A percentile compares a stretch with the other conserved stretches of the same genome.
phyloP scores from a whole-genome alignment of 2,888 invertebrate species.

The Drosophila birchii region DNA sequence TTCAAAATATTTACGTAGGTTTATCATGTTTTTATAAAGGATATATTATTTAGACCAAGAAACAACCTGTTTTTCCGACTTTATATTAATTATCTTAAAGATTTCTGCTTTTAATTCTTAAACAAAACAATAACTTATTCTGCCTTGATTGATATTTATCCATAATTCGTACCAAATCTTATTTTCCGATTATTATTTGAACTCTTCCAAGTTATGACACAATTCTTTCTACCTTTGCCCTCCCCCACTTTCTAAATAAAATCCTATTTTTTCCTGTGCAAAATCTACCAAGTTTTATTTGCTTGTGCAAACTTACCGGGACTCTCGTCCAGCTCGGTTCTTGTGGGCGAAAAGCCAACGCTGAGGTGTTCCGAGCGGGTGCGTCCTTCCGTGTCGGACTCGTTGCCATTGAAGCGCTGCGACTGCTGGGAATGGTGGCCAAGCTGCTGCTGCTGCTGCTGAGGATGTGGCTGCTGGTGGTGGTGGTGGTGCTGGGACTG shows the following conservation, averaged over 20 bases:
- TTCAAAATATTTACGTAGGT: not conserved
- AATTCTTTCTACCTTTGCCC: not conserved
- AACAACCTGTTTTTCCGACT: not conserved
- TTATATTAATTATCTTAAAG: not conserved
- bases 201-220: not conserved
- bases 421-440: conserved; percentile 38
- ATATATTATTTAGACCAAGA: accelerated
- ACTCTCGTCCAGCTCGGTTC: conserved; percentile 84
- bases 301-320: conserved; percentile 81
- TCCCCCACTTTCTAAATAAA: not conserved
- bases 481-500: conserved; percentile 37
- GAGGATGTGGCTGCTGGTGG: conserved; percentile 51
- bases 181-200: not conserved
- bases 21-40: not conserved
- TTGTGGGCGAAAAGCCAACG: conserved; percentile 84
- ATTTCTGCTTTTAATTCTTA: not conserved
- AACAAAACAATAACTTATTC: too few relatives aligned
- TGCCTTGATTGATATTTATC: not conserved
- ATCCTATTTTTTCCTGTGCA: not conserved
- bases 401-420: conserved; percentile 83
- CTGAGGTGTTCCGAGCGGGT: conserved; percentile 84
- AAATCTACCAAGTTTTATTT: conserved; percentile 52
- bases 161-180: not conserved
- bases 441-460: conserved; percentile 31
- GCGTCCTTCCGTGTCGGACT: conserved; percentile 84